A percentile compares a stretch with the other conserved stretches of the same genome.
phyloP scores from a whole-genome alignment of 2,113 vertebrate genomes.

The Lepus timidus region DNA sequence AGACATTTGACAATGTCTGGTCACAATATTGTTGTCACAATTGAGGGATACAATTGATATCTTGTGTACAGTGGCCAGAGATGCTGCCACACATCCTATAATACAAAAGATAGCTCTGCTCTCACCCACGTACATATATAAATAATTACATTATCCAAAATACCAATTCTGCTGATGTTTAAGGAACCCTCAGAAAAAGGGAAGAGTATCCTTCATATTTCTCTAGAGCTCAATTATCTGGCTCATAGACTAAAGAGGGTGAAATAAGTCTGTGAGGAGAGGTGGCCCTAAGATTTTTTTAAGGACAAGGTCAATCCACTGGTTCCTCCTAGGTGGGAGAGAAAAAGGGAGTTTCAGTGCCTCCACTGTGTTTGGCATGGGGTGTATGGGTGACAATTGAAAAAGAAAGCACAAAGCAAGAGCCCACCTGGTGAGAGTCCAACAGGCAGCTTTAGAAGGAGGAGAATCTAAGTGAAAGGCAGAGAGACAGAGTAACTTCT shows the following conservation, averaged over 20 bases:
- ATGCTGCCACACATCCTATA: neutral
- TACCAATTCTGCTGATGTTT: fast-evolving
- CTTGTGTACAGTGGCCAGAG: neutral
- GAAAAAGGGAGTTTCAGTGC: fast-evolving
- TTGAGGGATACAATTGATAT: fast-evolving
- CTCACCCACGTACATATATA: fast-evolving
- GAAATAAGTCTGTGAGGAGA: neutral
- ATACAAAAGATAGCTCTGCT: fast-evolving
- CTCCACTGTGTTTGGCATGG: fast-evolving
- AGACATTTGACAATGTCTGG: neutral
- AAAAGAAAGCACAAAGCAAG: neutral
- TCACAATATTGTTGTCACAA: neutral
- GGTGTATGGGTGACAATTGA: neutral
- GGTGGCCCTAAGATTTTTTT: fast-evolving
- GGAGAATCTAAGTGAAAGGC: no score
- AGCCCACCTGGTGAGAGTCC: fast-evolving
- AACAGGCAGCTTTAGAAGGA: no score
- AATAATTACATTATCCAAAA: neutral
- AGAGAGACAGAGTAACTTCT: neutral
- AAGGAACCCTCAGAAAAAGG: neutral
- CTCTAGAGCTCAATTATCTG: neutral
- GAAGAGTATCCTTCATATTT: neutral
- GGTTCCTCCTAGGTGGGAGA: neutral
- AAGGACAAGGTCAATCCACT: neutral
- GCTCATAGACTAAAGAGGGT: fast-evolving